A percentile compares a stretch with the other conserved stretches of the same genome.
phyloP scores from a whole-genome alignment of 2,113 vertebrate species.

The Sterna hirundo region DNA sequence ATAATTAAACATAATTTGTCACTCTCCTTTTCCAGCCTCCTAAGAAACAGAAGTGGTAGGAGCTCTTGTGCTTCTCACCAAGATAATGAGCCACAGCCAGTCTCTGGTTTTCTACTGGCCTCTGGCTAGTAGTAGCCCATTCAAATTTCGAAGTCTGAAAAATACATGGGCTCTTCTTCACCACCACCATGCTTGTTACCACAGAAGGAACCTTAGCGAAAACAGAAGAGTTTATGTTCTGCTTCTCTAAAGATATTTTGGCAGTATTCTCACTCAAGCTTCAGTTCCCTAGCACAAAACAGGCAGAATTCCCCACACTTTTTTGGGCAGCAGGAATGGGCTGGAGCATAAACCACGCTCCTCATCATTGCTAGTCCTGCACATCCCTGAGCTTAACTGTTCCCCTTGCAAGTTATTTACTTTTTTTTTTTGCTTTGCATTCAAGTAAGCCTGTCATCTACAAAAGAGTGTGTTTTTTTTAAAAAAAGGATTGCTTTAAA shows the following conservation, averaged over 20 bases:
- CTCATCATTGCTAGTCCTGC: neutral
- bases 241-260: neutral
- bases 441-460: neutral
- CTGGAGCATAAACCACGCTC: neutral
- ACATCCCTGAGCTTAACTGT: neutral
- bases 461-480: neutral
- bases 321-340: neutral
- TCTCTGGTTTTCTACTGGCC: neutral
- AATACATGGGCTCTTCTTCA: neutral
- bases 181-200: neutral
- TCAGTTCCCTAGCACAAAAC: neutral
- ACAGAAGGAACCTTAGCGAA: neutral
- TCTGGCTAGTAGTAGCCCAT: neutral
- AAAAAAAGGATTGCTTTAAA: neutral
- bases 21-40: neutral
- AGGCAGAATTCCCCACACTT: neutral
- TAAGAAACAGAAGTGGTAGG: neutral
- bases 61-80: neutral
- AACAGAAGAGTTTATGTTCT: neutral
- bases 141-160: neutral
- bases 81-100: neutral
- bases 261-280: neutral
- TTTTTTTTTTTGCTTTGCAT: neutral
- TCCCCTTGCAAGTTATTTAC: neutral
- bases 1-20: neutral